phyloP scores from a whole-genome alignment of 2,888 invertebrate genomes.

The Ferdinandea cuprea region DNA sequence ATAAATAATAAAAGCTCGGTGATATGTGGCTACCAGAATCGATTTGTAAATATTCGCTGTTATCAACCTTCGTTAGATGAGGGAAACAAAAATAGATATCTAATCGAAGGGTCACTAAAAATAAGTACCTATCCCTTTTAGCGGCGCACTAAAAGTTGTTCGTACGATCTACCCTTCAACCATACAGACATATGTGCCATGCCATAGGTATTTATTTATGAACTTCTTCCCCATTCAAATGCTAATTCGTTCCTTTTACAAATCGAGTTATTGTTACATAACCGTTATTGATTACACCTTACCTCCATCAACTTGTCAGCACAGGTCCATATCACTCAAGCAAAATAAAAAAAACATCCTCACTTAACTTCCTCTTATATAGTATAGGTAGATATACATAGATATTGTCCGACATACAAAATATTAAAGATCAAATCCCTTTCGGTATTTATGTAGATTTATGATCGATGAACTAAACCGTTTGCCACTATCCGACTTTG shows the following conservation, averaged over 20 bases:
- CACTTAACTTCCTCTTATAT: background rate
- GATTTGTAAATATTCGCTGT: no score
- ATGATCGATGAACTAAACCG: constrained; percentile 56
- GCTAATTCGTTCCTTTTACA: background rate
- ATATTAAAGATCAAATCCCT: constrained; percentile 20
- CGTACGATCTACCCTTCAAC: background rate
- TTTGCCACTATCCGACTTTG: constrained; percentile 35
- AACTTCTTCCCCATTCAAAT: constrained; percentile 1
- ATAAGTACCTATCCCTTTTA: no score
- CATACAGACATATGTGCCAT: background rate
- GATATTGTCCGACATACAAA: background rate
- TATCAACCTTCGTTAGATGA: no score
- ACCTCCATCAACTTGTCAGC: constrained; percentile 21
- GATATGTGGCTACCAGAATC: no score
- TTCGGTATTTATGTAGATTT: constrained; percentile 25
- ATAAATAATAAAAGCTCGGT: no score
- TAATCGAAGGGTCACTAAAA: no score
- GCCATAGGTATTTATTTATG: background rate
- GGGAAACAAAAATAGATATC: no score
- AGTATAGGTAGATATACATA: background rate
- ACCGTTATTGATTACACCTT: background rate
- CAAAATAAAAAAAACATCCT: background rate
- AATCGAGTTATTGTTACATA: constrained; percentile 28
- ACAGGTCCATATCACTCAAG: background rate
- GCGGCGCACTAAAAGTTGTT: no score